Percentiles rank a stretch among this genome's conserved stretches.
Evolutionary conservation across 2,888 invertebrate genomes (phyloP).

Genomic region (Ichneumoninae sp.): DNA sequence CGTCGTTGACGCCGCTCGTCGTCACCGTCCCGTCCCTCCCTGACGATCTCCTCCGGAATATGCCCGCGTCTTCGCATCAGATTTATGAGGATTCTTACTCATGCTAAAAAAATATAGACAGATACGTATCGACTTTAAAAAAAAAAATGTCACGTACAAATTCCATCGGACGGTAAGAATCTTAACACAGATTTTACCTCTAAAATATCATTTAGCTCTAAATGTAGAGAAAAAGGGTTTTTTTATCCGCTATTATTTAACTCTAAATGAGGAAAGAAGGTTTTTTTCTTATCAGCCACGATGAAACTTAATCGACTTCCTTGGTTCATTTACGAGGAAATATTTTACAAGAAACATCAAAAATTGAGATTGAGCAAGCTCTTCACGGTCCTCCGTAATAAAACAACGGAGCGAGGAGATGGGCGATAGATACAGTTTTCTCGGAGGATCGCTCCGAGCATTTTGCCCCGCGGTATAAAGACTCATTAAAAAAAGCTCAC

Average conservation of each 20-base stretch:
- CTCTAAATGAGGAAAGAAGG: background rate
- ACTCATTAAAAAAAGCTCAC: slow-evolving; percentile 64
- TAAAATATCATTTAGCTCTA: too few relatives aligned
- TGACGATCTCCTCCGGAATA: slow-evolving; percentile 69
- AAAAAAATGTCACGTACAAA: slow-evolving; percentile 1
- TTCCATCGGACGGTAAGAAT: background rate
- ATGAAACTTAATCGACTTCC: too few relatives aligned
- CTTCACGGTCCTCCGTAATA: background rate
- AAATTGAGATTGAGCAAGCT: background rate
- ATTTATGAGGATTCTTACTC: slow-evolving; percentile 62
- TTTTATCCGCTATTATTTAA: too few relatives aligned
- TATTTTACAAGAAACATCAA: background rate
- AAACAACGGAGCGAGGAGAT: background rate
- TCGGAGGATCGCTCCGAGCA: slow-evolving; percentile 30
- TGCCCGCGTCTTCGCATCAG: slow-evolving; percentile 73
- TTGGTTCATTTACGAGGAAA: too few relatives aligned
- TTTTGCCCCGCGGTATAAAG: slow-evolving; percentile 33
- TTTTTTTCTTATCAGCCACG: too few relatives aligned
- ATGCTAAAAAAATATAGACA: too few relatives aligned
- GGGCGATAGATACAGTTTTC: slow-evolving; percentile 6
- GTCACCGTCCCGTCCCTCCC: slow-evolving; percentile 48
- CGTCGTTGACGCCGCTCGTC: slow-evolving; percentile 65
- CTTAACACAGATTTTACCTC: background rate
- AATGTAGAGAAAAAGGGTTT: background rate
- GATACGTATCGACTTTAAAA: background rate